Conservation (phyloP, 2,797 vertebrate genomes). For the Hyperoplus immaculatus region DNA sequence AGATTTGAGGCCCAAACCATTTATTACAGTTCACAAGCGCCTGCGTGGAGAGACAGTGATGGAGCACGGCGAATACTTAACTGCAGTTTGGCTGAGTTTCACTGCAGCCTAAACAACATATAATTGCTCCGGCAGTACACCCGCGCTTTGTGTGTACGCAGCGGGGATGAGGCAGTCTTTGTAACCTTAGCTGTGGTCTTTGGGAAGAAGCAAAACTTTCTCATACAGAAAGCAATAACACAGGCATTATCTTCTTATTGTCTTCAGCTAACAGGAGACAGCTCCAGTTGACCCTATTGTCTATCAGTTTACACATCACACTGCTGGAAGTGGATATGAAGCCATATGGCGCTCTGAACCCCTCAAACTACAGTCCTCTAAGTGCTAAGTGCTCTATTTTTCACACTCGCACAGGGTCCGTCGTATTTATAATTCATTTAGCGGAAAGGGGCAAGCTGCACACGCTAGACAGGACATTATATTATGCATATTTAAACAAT, state of each 20-base stretch:
- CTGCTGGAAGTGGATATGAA: conserved; percentile 64
- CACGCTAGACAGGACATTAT: conserved; percentile 45
- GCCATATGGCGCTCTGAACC: conserved; percentile 61
- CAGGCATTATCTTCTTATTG: neutral
- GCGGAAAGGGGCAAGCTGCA: conserved; percentile 48
- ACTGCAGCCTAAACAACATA: conserved; percentile 30
- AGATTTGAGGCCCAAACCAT: conserved; percentile 44
- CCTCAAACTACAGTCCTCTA: conserved; percentile 48
- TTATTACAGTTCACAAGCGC: conserved; percentile 52
- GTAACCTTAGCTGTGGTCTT: conserved; percentile 16
- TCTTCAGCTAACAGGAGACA: conserved; percentile 27
- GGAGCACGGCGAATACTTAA: conserved; percentile 48
- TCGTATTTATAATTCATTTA: conserved; percentile 75
- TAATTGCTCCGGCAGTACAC: conserved; percentile 10
- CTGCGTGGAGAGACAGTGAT: conserved; percentile 62
- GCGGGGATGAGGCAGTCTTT: conserved; percentile 1
- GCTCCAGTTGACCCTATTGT: conserved; percentile 58
- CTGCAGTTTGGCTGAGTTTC: conserved; percentile 36
- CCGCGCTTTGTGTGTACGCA: neutral
- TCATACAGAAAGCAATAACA: conserved; percentile 9
- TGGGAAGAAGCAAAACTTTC: neutral
- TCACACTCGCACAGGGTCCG: conserved; percentile 58
- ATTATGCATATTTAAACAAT: conserved; percentile 69
- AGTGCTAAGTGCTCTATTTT: conserved; percentile 72
- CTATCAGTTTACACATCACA: conserved; percentile 53